phyloP scores from a whole-genome alignment of 2,113 vertebrate species.

The Cygnus buccinator region DNA sequence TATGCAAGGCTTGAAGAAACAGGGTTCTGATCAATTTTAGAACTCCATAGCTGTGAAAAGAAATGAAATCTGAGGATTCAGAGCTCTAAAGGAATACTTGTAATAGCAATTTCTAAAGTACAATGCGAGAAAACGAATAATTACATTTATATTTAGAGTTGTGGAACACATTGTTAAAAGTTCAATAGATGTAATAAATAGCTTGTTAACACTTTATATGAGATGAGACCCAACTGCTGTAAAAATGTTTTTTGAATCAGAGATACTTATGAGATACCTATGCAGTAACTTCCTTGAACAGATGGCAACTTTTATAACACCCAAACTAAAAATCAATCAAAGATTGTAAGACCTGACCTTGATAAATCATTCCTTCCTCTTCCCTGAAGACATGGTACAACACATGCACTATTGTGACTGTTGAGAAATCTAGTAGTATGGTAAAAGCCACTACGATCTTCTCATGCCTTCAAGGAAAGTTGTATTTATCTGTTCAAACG shows the following conservation, averaged over 20 bases:
- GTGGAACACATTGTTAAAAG: not conserved
- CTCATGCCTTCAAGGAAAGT: not conserved
- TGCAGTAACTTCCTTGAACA: not conserved
- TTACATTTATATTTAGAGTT: not conserved
- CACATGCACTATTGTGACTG: not conserved
- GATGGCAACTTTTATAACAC: not conserved
- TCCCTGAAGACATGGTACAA: not conserved
- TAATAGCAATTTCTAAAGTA: not conserved
- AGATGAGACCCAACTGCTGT: not conserved
- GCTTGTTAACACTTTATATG: not conserved
- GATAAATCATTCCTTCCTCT: not conserved
- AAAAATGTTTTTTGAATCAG: not conserved
- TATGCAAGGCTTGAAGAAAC: not conserved
- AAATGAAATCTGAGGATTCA: not conserved
- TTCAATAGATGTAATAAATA: not conserved
- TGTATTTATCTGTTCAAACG: not conserved
- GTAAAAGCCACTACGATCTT: not conserved
- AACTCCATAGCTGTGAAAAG: not conserved
- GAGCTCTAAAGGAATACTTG: not conserved
- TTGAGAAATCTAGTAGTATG: not conserved
- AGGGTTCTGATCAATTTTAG: not conserved
- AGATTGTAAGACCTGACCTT: not conserved
- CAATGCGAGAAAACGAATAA: not conserved
- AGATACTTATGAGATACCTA: not conserved
- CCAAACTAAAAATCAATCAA: not conserved